A percentile compares a stretch with the other conserved stretches of the same genome.
These are phyloP conservation scores for Scaptodrosophila lebanonensis DNA, from an alignment of 1,140 invertebrate genomes.

Conservation along the genomic window DNA sequence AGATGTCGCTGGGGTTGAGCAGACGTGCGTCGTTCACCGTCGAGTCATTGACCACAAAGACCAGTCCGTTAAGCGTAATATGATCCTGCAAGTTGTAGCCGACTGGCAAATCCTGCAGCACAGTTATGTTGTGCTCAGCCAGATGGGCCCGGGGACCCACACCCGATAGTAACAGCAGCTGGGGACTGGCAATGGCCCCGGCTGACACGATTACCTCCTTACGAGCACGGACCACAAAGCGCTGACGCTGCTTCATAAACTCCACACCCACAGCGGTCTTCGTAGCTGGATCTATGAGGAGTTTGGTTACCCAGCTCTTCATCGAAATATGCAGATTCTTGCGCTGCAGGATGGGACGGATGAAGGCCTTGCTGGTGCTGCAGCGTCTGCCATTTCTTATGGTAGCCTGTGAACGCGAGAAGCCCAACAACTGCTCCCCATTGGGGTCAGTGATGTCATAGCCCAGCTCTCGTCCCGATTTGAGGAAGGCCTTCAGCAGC, in stretches of 20 bases:
- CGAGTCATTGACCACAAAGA: conserved; percentile 83
- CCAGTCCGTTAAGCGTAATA: conserved; percentile 83
- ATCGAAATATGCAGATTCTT: conserved; percentile 88
- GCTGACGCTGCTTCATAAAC: conserved; percentile 79
- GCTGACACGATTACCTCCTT: conserved; percentile 87
- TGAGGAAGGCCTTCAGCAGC: conserved; percentile 81
- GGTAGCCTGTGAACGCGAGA: conserved; percentile 84
- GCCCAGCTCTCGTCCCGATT: conserved; percentile 84
- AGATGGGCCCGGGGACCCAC: conserved; percentile 87
- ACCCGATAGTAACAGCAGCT: conserved; percentile 88
- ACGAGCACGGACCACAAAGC: conserved; percentile 81
- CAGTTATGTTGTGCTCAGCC: conserved; percentile 78
- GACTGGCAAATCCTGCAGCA: conserved; percentile 84
- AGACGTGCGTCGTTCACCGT: conserved; percentile 78
- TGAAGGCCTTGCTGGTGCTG: conserved; percentile 88
- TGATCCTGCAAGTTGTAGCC: conserved; percentile 90
- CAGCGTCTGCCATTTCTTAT: conserved; percentile 83
- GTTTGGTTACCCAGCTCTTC: conserved; percentile 84
- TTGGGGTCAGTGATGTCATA: conserved; percentile 84
- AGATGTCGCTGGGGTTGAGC: conserved; percentile 78
- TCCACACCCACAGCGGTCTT: conserved; percentile 79
- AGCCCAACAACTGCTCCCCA: conserved; percentile 81
- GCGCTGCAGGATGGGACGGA: conserved; percentile 84
- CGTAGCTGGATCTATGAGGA: conserved; percentile 81
- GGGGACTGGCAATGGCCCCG: conserved; percentile 88